Conservation (phyloP, 2,113 vertebrate genomes). For the Perca flavescens region DNA sequence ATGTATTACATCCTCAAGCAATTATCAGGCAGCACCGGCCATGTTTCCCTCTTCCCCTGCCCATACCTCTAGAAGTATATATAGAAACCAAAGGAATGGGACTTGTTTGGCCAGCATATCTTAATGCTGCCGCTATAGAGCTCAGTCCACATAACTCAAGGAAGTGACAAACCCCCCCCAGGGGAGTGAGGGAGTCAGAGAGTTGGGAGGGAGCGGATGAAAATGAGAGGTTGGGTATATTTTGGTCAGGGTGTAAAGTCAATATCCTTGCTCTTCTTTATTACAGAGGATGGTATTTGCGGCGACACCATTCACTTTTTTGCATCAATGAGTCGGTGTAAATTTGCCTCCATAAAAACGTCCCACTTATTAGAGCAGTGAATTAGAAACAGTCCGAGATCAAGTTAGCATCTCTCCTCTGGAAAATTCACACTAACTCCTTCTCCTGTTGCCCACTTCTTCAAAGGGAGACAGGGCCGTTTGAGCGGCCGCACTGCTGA, state of each 20-base stretch:
- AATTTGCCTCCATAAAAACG: constrained; percentile 30
- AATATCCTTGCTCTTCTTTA: constrained; percentile 43
- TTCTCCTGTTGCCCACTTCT: constrained; percentile 26
- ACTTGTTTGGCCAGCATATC: constrained; percentile 80
- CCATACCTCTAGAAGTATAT: constrained; percentile 65
- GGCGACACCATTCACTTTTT: constrained; percentile 45
- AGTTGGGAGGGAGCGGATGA: constrained; percentile 30
- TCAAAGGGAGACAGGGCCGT: constrained; percentile 38
- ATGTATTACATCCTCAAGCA: constrained; percentile 80
- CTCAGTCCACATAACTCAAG: constrained; percentile 82
- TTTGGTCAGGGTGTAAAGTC: constrained; percentile 61
- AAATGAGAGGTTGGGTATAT: constrained; percentile 60
- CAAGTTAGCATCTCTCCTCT: constrained; percentile 11
- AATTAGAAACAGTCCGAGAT: constrained; percentile 55
- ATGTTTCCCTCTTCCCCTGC: constrained; percentile 47
- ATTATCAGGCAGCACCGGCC: constrained; percentile 73
- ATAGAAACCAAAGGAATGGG: constrained; percentile 78
- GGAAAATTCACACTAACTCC: constrained; percentile 25
- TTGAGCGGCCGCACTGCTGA: constrained; percentile 24
- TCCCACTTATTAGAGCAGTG: constrained; percentile 30
- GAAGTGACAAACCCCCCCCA: constrained; percentile 76
- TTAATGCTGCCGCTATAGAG: constrained; percentile 65
- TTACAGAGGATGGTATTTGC: constrained; percentile 29
- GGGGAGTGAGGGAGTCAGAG: constrained; percentile 48
- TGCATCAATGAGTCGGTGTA: constrained; percentile 33